phyloP scores from a whole-genome alignment of 35 echinoderm and acorn worm genomes.

The Acanthaster planci region DNA sequence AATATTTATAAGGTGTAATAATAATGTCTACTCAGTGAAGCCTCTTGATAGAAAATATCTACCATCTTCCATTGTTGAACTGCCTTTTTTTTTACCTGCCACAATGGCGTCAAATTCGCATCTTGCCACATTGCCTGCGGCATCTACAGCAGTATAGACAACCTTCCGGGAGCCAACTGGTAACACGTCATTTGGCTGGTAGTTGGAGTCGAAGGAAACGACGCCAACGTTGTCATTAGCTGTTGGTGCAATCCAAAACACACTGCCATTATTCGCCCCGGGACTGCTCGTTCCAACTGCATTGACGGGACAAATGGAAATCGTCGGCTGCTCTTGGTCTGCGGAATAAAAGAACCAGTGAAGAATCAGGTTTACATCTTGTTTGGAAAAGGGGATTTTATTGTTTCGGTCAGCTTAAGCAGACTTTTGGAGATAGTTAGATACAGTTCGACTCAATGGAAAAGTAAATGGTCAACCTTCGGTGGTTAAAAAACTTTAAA shows the following conservation, averaged over 20 bases:
- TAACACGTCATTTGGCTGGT: slow-evolving; percentile 24
- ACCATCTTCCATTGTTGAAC: too few relatives aligned
- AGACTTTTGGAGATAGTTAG: too few relatives aligned
- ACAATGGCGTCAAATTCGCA: slow-evolving; percentile 10
- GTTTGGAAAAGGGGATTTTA: too few relatives aligned
- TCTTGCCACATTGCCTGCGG: not conserved
- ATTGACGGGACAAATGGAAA: not conserved
- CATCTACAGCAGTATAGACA: slow-evolving; percentile 25
- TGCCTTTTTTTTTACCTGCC: too few relatives aligned
- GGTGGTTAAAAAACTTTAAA: too few relatives aligned
- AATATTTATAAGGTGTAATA: too few relatives aligned
- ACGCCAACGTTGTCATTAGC: slow-evolving; percentile 25
- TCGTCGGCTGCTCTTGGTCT: not conserved
- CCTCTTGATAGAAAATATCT: too few relatives aligned
- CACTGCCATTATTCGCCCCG: not conserved
- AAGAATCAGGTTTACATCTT: too few relatives aligned
- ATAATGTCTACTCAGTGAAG: too few relatives aligned
- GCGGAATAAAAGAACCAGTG: not conserved
- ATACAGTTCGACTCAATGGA: too few relatives aligned
- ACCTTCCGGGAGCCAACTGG: slow-evolving; percentile 11
- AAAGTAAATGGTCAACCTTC: too few relatives aligned
- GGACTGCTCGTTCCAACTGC: not conserved
- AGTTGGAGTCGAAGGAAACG: slow-evolving; percentile 15
- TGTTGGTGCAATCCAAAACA: not conserved
- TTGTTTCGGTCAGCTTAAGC: too few relatives aligned